Evolutionary conservation across 2,113 vertebrate species (phyloP), one percentile per base, ranked within the genome.

Genomic region (Pseudorhombus dupliciocellatus): DNA sequence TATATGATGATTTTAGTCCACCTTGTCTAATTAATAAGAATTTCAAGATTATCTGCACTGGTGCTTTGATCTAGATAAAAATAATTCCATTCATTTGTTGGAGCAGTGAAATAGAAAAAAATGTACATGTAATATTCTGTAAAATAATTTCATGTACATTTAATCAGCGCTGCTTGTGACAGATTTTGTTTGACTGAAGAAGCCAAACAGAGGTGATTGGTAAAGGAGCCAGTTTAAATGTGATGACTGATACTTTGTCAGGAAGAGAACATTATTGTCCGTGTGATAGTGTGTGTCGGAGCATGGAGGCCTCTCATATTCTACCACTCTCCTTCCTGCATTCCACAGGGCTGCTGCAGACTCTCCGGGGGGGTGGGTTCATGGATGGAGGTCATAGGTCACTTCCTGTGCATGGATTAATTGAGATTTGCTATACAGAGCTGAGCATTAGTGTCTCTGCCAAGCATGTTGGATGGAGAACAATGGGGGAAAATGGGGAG

Each of bases 321-420:
- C 30, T 28, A 20, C 52, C 50, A 12, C 24, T 55, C 70, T 66
- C 46, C 51, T 75, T 82, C 72, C 83, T 71, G 69, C 89, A 93
- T 92, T 92, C 91, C 87, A 81, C 51, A 28, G 59, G 60, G 79
- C 68, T 18, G 64, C 74, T 40, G 68, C 75, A 63, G 65, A 37
- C 73, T 55, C 78, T 40, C 42, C 55, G 51, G 77, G 75, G 78
- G 80, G n/a, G 18, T 66, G 54, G 51, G 57, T 87, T 87, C 84
- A 89, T 87, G 86, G 70, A 44, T 77, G 53, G 6, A 34, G 80
- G 85, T 89, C 86, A 90, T 74, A 90, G 89, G 84, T 91, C 81
- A 92, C 77, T 92, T 92, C 90, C 89, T 88, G 88, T 89, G 81
- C 74, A 87, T 84, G 86, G 89, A 89, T 87, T 86, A 85, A 83